phyloP scores from a whole-genome alignment of 1,140 invertebrate species.

The Euura lappo region DNA sequence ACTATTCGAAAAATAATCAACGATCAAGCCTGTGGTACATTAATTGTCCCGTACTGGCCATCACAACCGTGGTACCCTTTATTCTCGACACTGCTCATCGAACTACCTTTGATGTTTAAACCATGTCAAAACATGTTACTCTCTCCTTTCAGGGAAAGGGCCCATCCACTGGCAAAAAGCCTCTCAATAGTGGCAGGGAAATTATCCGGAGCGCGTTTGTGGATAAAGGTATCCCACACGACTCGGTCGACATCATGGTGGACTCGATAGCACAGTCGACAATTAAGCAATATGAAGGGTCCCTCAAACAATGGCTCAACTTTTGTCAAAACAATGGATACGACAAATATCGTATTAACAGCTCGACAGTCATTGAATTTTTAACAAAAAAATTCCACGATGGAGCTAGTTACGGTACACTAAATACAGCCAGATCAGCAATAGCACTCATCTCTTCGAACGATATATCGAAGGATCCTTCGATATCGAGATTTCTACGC shows the following conservation, averaged over 20 bases:
- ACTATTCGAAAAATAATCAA: slow-evolving; percentile 16
- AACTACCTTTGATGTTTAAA: too few species aligned
- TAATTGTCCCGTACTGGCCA: slow-evolving; percentile 20
- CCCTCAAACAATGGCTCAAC: slow-evolving; percentile 25
- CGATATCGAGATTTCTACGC: slow-evolving; percentile 37
- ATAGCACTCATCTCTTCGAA: slow-evolving; percentile 23
- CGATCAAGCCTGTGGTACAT: slow-evolving; percentile 14
- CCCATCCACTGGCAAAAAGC: slow-evolving; percentile 15
- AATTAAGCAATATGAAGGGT: slow-evolving; percentile 37
- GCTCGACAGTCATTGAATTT: slow-evolving; percentile 15
- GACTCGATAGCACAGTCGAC: slow-evolving; percentile 35
- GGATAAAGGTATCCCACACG: slow-evolving; percentile 17
- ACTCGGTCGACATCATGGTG: slow-evolving; percentile 23
- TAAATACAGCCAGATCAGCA: slow-evolving; percentile 32
- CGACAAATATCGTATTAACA: slow-evolving; percentile 10
- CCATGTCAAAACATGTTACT: too few species aligned
- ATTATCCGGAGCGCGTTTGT: slow-evolving; percentile 26
- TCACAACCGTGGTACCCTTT: slow-evolving; percentile 12
- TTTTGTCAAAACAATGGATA: slow-evolving; percentile 24
- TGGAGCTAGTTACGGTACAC: slow-evolving; percentile 31
- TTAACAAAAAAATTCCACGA: slow-evolving; percentile 25
- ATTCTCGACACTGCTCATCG: too few species aligned
- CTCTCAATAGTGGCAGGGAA: slow-evolving; percentile 28
- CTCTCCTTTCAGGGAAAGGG: not conserved
- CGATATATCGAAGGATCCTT: slow-evolving; percentile 18